phyloP scores from a whole-genome alignment of 1,140 invertebrate genomes.

The Diabrotica undecimpunctata region DNA sequence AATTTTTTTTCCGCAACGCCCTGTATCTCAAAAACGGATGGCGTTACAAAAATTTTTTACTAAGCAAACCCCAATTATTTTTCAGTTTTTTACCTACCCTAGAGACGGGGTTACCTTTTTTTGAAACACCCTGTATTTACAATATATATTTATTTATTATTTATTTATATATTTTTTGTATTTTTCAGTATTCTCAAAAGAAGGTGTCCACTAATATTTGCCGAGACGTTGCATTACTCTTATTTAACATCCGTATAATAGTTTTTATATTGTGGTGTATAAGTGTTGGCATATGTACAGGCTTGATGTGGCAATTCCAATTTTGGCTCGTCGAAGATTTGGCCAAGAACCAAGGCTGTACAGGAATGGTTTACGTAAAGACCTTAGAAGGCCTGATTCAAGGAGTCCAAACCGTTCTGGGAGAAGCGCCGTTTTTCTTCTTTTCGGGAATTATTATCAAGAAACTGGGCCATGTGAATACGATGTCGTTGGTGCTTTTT shows the following conservation, averaged over 20 bases:
- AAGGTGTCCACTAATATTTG: slow-evolving; percentile 61
- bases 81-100: too few species aligned
- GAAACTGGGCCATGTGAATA: slow-evolving; percentile 76
- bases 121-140: too few species aligned
- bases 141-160: too few species aligned
- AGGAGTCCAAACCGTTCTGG: slow-evolving; percentile 76
- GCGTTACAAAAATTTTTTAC: too few species aligned
- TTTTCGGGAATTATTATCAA: slow-evolving; percentile 75
- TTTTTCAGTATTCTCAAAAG: slow-evolving; percentile 57
- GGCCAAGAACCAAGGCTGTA: slow-evolving; percentile 44
- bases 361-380: slow-evolving; percentile 59
- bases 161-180: neutral
- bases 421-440: slow-evolving; percentile 89
- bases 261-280: slow-evolving; percentile 76
- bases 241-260: slow-evolving; percentile 60
- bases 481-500: slow-evolving; percentile 78
- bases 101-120: too few species aligned
- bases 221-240: slow-evolving; percentile 59
- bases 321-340: slow-evolving; percentile 79
- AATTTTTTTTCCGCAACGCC: too few species aligned
- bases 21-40: too few species aligned
- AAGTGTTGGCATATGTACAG: slow-evolving; percentile 78
- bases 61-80: too few species aligned
- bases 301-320: slow-evolving; percentile 83
- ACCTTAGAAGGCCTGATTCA: slow-evolving; percentile 76